Evolutionary conservation across 1,140 invertebrate genomes (phyloP).

Genomic region (Drosophila malerkotliana): DNA sequence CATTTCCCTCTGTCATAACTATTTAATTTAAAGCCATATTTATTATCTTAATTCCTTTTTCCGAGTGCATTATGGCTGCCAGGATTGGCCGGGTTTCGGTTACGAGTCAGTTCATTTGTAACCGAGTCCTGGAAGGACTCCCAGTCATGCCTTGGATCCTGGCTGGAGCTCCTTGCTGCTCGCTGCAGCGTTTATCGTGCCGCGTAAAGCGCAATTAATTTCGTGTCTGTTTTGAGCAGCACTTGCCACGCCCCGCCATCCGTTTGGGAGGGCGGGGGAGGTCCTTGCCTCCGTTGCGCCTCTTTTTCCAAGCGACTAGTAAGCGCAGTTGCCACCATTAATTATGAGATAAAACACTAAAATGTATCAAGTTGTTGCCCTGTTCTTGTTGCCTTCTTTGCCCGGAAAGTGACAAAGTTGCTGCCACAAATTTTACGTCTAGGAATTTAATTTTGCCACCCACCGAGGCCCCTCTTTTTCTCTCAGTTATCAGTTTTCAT

Average conservation of each 20-base stretch:
- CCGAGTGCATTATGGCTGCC: constrained; percentile 20
- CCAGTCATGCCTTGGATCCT: constrained; percentile 9
- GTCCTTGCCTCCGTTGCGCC: constrained; percentile 6
- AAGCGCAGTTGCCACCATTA: constrained; percentile 66
- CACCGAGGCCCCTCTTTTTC: constrained; percentile 1
- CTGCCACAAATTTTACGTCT: constrained; percentile 73
- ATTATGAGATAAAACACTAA: constrained; percentile 82
- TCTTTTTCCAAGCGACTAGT: constrained; percentile 14
- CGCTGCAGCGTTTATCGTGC: constrained; percentile 68
- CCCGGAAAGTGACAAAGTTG: constrained; percentile 68
- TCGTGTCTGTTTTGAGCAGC: constrained; percentile 75
- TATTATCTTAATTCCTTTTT: not conserved
- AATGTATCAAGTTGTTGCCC: constrained; percentile 79
- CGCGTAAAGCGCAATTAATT: constrained; percentile 81
- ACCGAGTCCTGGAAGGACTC: constrained; percentile 42
- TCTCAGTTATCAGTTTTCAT: constrained; percentile 52
- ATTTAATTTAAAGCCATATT: not conserved
- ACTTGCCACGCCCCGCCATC: constrained; percentile 50
- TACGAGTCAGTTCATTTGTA: constrained; percentile 75
- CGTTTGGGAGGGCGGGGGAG: not conserved
- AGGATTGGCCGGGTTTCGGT: constrained; percentile 36
- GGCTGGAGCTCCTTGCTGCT: constrained; percentile 9
- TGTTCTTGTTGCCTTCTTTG: constrained; percentile 21
- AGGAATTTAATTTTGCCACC: constrained; percentile 51
- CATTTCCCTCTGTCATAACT: too few relatives aligned